Evolutionary conservation across 2,113 vertebrate species (phyloP).

Genomic region (Seriola dumerili): DNA sequence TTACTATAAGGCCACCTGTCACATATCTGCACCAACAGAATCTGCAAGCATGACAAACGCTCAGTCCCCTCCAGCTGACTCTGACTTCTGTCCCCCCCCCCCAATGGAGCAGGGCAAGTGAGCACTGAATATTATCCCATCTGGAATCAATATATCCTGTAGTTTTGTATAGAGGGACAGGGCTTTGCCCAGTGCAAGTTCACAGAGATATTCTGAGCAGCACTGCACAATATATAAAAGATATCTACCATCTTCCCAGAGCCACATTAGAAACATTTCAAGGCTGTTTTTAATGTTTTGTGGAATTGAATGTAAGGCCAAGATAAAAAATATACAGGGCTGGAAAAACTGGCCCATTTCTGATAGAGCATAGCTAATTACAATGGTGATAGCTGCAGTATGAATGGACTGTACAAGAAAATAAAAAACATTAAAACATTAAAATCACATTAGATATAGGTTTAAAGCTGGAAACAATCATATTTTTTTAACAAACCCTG

Average conservation of each 20-base stretch:
- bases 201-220: constrained; percentile 5
- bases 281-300: not conserved
- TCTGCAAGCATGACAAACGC: not conserved
- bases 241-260: not conserved
- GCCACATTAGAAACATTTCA: not conserved
- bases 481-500: not conserved
- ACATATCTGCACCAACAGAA: not conserved
- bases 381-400: not conserved
- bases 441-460: constrained; percentile 17
- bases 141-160: constrained; percentile 9
- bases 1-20: not conserved
- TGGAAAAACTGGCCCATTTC: not conserved
- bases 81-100: not conserved
- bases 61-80: constrained; percentile 1
- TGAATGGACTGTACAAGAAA: constrained; percentile 6
- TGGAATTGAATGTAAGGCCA: not conserved
- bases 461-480: not conserved
- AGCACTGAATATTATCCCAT: not conserved
- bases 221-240: not conserved
- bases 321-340: not conserved
- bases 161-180: not conserved
- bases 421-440: constrained; percentile 28
- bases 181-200: not conserved
- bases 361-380: constrained; percentile 22
- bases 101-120: too few species aligned